phyloP scores from a whole-genome alignment of 1,140 invertebrate species.

The Drosophila takahashii region DNA sequence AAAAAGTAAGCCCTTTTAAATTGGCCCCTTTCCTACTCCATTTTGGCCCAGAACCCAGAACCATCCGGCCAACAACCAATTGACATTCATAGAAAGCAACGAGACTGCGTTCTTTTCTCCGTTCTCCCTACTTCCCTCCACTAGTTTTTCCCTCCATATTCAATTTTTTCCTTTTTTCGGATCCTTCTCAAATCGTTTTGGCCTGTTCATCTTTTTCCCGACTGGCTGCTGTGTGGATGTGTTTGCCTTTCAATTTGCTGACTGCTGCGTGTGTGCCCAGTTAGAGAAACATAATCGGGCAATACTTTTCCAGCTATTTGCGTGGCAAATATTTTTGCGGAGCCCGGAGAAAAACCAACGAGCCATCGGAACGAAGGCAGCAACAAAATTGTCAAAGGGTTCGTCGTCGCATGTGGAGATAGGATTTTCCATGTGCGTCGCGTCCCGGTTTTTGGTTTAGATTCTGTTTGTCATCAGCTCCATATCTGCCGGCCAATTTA shows the following conservation, averaged over 20 bases:
- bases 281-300: slow-evolving; percentile 70
- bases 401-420: slow-evolving; percentile 6
- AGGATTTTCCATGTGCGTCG: slow-evolving; percentile 17
- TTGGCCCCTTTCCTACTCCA: slow-evolving; percentile 51
- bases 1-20: slow-evolving; percentile 81
- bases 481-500: slow-evolving; percentile 69
- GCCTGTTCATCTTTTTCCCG: slow-evolving; percentile 42
- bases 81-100: slow-evolving; percentile 69
- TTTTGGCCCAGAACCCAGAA: background rate
- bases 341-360: slow-evolving; percentile 42
- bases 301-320: slow-evolving; percentile 71
- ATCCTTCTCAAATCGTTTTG: slow-evolving; percentile 62
- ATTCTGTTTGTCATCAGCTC: slow-evolving; percentile 68
- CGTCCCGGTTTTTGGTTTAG: slow-evolving; percentile 8
- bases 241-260: slow-evolving; percentile 74
- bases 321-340: slow-evolving; percentile 66
- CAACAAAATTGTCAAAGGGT: slow-evolving; percentile 71
- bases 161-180: slow-evolving; percentile 32
- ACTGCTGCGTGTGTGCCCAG: slow-evolving; percentile 65
- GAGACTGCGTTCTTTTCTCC: slow-evolving; percentile 39
- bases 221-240: slow-evolving; percentile 23
- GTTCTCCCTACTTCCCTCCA: slow-evolving; percentile 9
- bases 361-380: slow-evolving; percentile 48
- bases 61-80: slow-evolving; percentile 58
- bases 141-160: slow-evolving; percentile 15